Percentiles rank a stretch among this genome's conserved stretches.
Conservation (phyloP, 2,888 invertebrate genomes). For the Sarcophaga caerulescens region DNA sequence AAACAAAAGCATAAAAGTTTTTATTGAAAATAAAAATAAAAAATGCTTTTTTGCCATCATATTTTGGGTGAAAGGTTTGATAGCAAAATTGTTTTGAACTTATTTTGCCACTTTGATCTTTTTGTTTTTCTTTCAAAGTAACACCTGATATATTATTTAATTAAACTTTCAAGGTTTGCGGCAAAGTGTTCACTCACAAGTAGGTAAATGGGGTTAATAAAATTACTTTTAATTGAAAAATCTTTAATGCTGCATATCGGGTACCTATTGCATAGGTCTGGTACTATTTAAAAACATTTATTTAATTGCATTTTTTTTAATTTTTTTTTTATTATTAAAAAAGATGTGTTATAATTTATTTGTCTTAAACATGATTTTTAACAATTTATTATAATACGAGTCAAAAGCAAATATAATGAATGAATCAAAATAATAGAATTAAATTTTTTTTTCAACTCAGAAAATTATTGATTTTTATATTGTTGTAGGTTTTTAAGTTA, state of each 20-base stretch:
- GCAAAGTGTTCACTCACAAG: constrained; percentile 9
- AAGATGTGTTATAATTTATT: not conserved
- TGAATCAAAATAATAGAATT: too few species aligned
- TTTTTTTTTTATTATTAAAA: not conserved
- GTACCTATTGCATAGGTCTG: not conserved
- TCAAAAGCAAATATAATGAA: too few species aligned
- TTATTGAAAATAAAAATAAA: not conserved
- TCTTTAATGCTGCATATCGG: not conserved
- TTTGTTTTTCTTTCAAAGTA: not conserved
- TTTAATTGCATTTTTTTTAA: not conserved
- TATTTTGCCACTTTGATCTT: not conserved
- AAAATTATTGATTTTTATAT: constrained; percentile 1
- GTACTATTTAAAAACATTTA: constrained; percentile 1
- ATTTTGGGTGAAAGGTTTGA: not conserved
- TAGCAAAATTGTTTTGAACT: not conserved
- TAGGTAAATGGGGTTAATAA: constrained; percentile 12
- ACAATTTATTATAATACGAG: constrained; percentile 3
- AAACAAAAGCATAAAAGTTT: too few species aligned
- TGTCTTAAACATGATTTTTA: constrained; percentile 9
- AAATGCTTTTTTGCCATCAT: not conserved
- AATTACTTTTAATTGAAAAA: not conserved
- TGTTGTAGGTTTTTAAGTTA: not conserved
- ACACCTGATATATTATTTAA: not conserved
- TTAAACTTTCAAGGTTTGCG: constrained; percentile 34
- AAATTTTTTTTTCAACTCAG: too few species aligned